Conservation (phyloP, 2,888 invertebrate species). For the Eugnorisma glareosa region DNA sequence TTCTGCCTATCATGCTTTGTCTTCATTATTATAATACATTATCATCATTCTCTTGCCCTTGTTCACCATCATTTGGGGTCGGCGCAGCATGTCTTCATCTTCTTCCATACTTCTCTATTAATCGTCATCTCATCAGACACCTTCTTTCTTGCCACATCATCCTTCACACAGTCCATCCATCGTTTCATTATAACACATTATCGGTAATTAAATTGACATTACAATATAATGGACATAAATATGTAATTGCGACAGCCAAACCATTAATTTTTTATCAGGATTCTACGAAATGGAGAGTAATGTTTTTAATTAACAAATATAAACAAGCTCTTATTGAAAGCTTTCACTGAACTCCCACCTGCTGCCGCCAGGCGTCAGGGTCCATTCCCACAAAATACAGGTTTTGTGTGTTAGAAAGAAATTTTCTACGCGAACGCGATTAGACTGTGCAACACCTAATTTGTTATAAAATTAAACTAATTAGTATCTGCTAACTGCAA, state of each 20-base stretch:
- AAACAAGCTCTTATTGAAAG: conserved; percentile 75
- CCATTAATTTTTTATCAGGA: conserved; percentile 51
- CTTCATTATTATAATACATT: conserved; percentile 21
- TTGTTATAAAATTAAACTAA: conserved; percentile 75
- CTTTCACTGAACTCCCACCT: conserved; percentile 86
- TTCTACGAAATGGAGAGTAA: conserved; percentile 79
- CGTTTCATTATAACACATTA: conserved; percentile 15
- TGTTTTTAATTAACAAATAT: conserved; percentile 76
- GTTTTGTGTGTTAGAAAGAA: conserved; percentile 68
- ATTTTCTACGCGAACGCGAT: conserved; percentile 61
- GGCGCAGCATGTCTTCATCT: too few species aligned
- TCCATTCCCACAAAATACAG: conserved; percentile 67
- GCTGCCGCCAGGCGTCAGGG: conserved; percentile 62
- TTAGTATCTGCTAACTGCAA: conserved; percentile 82
- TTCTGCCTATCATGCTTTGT: conserved; percentile 31
- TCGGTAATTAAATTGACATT: conserved; percentile 19
- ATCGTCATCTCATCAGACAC: too few species aligned
- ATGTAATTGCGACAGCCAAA: conserved; percentile 32
- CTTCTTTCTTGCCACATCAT: too few species aligned
- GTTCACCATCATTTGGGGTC: too few species aligned
- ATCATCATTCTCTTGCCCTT: not conserved
- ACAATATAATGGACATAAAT: conserved; percentile 27
- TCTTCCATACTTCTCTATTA: too few species aligned
- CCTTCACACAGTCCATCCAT: too few species aligned
- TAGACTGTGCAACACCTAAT: conserved; percentile 64